These are phyloP conservation scores for Nipponacmea schrenckii DNA, from an alignment of 2,888 invertebrate species.

Conservation along the genomic window DNA sequence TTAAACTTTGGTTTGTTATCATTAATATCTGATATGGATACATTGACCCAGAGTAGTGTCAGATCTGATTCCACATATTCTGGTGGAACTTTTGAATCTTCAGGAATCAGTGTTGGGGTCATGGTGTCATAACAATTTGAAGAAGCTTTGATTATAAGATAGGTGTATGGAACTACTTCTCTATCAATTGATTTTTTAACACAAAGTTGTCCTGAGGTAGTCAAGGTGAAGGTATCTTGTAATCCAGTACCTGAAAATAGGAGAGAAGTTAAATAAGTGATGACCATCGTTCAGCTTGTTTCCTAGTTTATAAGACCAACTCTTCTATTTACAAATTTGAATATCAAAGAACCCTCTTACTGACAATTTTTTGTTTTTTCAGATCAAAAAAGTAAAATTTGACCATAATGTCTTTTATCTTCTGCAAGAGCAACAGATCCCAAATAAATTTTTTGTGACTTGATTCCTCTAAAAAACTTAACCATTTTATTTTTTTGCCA, in stretches of 20 bases:
- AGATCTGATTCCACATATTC: constrained; percentile 21
- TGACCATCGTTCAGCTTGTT: too few relatives aligned
- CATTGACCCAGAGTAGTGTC: constrained; percentile 50
- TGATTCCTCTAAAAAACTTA: constrained; percentile 43
- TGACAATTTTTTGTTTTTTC: too few relatives aligned
- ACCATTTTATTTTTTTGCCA: too few relatives aligned
- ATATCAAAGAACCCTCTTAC: too few relatives aligned
- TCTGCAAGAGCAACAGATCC: constrained; percentile 70
- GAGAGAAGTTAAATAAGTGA: too few relatives aligned
- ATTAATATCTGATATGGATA: constrained; percentile 83
- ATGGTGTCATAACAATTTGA: constrained; percentile 45
- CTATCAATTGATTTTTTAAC: constrained; percentile 51
- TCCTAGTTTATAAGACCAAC: too few relatives aligned
- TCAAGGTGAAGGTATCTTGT: constrained; percentile 47
- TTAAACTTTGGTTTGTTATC: constrained; percentile 89
- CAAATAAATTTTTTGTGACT: constrained; percentile 31
- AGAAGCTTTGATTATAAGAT: constrained; percentile 53
- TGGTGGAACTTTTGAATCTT: constrained; percentile 5
- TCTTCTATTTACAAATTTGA: too few relatives aligned
- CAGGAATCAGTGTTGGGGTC: constrained; percentile 20
- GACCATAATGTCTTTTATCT: constrained; percentile 81
- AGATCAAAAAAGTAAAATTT: constrained; percentile 73
- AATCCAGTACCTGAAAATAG: constrained; percentile 41
- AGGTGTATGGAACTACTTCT: constrained; percentile 43
- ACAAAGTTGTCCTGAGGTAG: constrained; percentile 50